Conservation (phyloP, 2,797 vertebrate species). For the Poecilia wingei region DNA sequence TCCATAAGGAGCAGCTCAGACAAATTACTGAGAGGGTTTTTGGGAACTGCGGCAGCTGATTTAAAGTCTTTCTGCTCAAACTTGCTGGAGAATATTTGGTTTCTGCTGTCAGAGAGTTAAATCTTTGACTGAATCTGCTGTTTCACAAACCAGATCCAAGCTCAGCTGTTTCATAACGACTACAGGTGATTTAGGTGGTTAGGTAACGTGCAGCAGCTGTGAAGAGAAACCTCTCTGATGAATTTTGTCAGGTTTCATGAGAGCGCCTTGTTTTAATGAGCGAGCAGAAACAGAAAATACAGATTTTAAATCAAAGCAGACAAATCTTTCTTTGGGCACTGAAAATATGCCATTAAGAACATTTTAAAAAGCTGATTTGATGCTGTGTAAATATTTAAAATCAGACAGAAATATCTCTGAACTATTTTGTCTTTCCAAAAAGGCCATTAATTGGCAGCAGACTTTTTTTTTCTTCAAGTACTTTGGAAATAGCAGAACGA, state of each 20-base stretch:
- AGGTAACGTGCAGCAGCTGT: conserved; percentile 18
- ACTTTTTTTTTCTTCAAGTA: neutral
- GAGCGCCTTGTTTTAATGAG: conserved; percentile 2
- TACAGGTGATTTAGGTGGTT: conserved; percentile 43
- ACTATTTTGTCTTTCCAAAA: neutral
- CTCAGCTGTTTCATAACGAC: conserved; percentile 37
- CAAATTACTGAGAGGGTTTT: neutral
- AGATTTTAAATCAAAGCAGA: neutral
- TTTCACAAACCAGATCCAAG: conserved; percentile 6
- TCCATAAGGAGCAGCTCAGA: neutral
- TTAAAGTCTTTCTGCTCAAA: neutral
- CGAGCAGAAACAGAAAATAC: neutral
- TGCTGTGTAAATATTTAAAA: neutral
- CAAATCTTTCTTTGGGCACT: neutral
- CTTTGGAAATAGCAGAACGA: neutral
- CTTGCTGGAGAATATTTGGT: conserved; percentile 5
- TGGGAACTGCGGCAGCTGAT: neutral
- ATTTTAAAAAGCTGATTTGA: neutral
- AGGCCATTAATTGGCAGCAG: neutral
- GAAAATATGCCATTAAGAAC: neutral
- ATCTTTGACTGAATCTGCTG: conserved; percentile 4
- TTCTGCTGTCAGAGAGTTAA: neutral
- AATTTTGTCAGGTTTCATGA: neutral
- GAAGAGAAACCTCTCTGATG: neutral
- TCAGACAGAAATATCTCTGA: neutral